Percentiles rank a stretch among this genome's conserved stretches.
phyloP scores from a whole-genome alignment of 1,140 invertebrate species.

The Diprion similis region DNA sequence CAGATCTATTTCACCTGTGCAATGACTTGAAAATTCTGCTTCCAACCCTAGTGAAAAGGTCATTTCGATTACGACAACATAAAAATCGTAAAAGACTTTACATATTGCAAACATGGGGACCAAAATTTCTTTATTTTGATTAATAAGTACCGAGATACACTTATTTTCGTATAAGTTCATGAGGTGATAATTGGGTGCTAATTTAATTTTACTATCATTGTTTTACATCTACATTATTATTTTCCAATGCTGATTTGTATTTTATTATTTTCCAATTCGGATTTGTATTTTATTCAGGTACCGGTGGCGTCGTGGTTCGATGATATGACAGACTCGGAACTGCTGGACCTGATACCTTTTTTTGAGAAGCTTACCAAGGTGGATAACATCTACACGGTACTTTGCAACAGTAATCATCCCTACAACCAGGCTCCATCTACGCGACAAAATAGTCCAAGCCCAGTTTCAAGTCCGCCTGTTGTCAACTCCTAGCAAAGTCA shows the following conservation, averaged over 20 bases:
- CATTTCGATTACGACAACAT: too few relatives aligned
- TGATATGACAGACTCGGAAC: conserved; percentile 94
- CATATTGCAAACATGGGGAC: too few relatives aligned
- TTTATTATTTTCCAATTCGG: conserved; percentile 9
- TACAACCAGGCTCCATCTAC: conserved; percentile 66
- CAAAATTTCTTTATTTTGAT: too few relatives aligned
- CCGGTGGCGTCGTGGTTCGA: conserved; percentile 98
- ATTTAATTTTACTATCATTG: background rate
- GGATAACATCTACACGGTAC: conserved; percentile 91
- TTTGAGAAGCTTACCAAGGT: conserved; percentile 95
- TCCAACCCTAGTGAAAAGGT: too few relatives aligned
- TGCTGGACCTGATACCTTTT: conserved; percentile 94
- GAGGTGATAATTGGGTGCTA: background rate
- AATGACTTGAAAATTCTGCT: too few relatives aligned
- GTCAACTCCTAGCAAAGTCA: conserved; percentile 55
- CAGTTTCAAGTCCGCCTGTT: conserved; percentile 51
- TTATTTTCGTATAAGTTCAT: background rate
- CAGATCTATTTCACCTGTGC: too few relatives aligned
- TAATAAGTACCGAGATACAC: too few relatives aligned
- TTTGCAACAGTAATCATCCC: conserved; percentile 88
- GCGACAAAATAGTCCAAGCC: conserved; percentile 50
- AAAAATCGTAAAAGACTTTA: too few relatives aligned
- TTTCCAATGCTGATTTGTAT: background rate
- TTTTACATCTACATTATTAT: background rate
- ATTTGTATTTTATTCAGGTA: conserved; percentile 70